Percentiles rank a stretch among this genome's conserved stretches.
Evolutionary conservation across 2,113 vertebrate species (phyloP).

Genomic region (Halichoerus grypus): DNA sequence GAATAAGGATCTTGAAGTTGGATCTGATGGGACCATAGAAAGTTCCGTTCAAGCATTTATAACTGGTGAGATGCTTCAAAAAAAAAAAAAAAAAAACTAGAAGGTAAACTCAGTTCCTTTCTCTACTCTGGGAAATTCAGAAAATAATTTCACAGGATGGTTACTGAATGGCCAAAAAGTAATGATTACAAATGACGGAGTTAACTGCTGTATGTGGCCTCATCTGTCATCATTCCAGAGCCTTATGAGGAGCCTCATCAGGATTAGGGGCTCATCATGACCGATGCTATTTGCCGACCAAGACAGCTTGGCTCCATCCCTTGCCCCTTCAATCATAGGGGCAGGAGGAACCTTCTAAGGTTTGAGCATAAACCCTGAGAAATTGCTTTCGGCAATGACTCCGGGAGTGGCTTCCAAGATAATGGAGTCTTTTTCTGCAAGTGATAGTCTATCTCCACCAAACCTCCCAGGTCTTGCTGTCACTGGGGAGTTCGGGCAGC

Average conservation of each 20-base stretch:
- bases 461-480: constrained; percentile 21
- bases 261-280: constrained; percentile 82
- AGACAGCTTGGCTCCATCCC: constrained; percentile 68
- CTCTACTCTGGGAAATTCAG: constrained; percentile 60
- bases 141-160: constrained; percentile 82
- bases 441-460: constrained; percentile 4
- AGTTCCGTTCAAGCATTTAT: neutral
- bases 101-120: constrained; percentile 53
- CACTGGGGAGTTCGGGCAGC: neutral
- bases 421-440: constrained; percentile 11
- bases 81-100: constrained; percentile 53
- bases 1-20: neutral
- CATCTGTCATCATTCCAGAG: constrained; percentile 83
- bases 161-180: constrained; percentile 79
- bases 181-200: constrained; percentile 86
- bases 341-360: constrained; percentile 69
- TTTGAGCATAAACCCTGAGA: constrained; percentile 76
- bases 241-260: constrained; percentile 81
- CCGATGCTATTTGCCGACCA: constrained; percentile 77
- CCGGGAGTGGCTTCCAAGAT: constrained; percentile 28
- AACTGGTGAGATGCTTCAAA: constrained; percentile 64
- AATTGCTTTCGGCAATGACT: constrained; percentile 59
- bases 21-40: constrained; percentile 38
- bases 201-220: constrained; percentile 79
- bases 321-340: constrained; percentile 62